Percentiles rank a stretch among this genome's conserved stretches.
These are phyloP conservation scores for Tetraneura akinire DNA, from an alignment of 1,140 invertebrate genomes.

Conservation along the genomic window DNA sequence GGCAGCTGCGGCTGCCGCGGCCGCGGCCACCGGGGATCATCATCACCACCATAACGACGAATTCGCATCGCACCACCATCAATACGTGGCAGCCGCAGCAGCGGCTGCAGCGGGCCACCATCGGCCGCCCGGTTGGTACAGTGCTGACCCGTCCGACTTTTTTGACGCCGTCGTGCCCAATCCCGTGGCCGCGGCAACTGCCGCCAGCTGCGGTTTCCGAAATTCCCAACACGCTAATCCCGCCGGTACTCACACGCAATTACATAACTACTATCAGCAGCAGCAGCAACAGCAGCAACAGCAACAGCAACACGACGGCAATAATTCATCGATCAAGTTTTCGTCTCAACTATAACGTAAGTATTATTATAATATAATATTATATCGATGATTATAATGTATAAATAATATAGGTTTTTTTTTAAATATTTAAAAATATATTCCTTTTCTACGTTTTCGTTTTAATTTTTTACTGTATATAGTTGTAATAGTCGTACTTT, in stretches of 20 bases:
- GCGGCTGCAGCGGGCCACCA: constrained; percentile 40
- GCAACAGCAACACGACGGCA: background rate
- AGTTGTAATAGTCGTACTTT: too few species aligned
- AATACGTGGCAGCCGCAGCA: constrained; percentile 36
- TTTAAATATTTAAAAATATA: too few species aligned
- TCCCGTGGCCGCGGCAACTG: constrained; percentile 29
- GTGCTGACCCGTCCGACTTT: constrained; percentile 38
- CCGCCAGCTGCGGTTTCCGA: constrained; percentile 27
- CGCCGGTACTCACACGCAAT: constrained; percentile 49
- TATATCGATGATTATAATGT: too few species aligned
- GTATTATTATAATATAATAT: background rate
- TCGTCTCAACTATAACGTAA: constrained; percentile 46
- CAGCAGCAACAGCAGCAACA: constrained; percentile 38
- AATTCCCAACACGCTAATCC: constrained; percentile 46
- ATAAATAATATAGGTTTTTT: too few species aligned
- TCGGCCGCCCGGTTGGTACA: constrained; percentile 32
- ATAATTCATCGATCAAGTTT: constrained; percentile 16
- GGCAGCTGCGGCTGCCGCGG: background rate
- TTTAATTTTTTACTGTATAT: too few species aligned
- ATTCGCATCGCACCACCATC: constrained; percentile 32
- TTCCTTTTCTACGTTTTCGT: too few species aligned
- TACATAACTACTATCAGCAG: constrained; percentile 42
- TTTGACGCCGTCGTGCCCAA: constrained; percentile 45
- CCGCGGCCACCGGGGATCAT: constrained; percentile 40
- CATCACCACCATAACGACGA: constrained; percentile 35